A percentile compares a stretch with the other conserved stretches of the same genome.
These are phyloP conservation scores for Corythornis cristatus DNA, from an alignment of 2,113 vertebrate species.

Conservation along the genomic window DNA sequence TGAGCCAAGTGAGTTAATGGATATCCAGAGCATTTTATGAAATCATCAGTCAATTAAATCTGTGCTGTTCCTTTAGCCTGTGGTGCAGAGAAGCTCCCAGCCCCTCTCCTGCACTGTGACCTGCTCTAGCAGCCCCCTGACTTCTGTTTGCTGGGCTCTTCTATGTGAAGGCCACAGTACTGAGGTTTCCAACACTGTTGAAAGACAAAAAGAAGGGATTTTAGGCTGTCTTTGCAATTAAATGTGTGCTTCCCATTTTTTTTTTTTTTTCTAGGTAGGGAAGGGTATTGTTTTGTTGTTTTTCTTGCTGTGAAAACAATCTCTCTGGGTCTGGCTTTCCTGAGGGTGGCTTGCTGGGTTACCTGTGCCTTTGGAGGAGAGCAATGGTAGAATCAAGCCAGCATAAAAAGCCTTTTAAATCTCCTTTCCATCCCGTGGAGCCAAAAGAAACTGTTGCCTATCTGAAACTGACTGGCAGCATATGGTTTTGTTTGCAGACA, in stretches of 20 bases:
- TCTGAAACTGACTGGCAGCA: background rate
- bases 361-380: background rate
- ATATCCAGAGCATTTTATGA: slow-evolving; percentile 61
- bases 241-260: background rate
- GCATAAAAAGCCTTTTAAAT: background rate
- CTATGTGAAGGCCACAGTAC: background rate
- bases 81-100: background rate
- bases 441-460: background rate
- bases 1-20: slow-evolving; percentile 19
- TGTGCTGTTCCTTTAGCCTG: background rate
- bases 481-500: slow-evolving; percentile 62
- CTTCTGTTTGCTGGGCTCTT: background rate
- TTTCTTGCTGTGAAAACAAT: background rate
- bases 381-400: background rate
- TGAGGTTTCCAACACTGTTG: background rate
- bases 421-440: background rate
- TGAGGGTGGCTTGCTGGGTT: background rate
- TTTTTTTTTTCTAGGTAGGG: background rate
- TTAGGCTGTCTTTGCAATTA: background rate
- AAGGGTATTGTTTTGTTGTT: background rate
- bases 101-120: background rate
- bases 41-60: slow-evolving; percentile 59
- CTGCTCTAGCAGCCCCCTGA: background rate
- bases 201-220: background rate
- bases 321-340: rapidly evolving